A percentile compares a stretch with the other conserved stretches of the same genome.
These are phyloP conservation scores for Stenodera caucasica DNA, from an alignment of 2,888 invertebrate species.

Conservation along the genomic window DNA sequence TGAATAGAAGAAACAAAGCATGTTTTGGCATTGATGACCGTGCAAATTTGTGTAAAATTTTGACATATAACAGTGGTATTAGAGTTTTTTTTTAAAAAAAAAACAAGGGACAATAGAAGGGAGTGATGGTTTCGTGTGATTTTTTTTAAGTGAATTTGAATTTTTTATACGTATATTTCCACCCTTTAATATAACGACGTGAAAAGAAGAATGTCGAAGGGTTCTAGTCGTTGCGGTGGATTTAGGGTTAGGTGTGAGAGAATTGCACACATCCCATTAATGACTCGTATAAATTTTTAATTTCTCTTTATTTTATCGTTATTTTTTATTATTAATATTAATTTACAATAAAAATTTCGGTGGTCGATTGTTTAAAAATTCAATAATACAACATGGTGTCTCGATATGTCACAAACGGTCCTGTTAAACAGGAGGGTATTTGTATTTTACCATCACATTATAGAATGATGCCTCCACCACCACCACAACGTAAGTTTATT, in stretches of 20 bases:
- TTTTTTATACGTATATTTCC: background rate
- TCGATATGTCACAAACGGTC: constrained; percentile 52
- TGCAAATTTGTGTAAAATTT: constrained; percentile 18
- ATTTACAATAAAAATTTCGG: constrained; percentile 10
- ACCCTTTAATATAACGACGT: background rate
- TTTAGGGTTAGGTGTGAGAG: constrained; percentile 11
- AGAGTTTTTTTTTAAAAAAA: background rate
- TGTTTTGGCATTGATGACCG: constrained; percentile 16
- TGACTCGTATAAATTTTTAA: constrained; percentile 21
- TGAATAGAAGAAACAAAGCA: background rate
- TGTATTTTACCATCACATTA: constrained; percentile 52
- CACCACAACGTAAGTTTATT: constrained; percentile 42
- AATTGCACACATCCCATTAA: constrained; percentile 12
- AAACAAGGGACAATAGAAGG: background rate
- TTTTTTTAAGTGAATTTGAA: background rate
- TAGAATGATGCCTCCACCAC: constrained; percentile 48
- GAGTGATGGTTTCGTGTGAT: constrained; percentile 6
- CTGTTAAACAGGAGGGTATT: constrained; percentile 54
- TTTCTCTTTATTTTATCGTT: constrained; percentile 3
- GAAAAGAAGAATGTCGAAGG: constrained; percentile 13
- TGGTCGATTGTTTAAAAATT: background rate
- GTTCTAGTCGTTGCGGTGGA: constrained; percentile 6
- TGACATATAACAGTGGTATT: background rate
- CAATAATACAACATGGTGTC: constrained; percentile 47
- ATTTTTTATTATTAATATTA: constrained; percentile 10